These are phyloP conservation scores for Cylloceria caligata DNA, from an alignment of 2,888 invertebrate genomes.

Conservation along the genomic window DNA sequence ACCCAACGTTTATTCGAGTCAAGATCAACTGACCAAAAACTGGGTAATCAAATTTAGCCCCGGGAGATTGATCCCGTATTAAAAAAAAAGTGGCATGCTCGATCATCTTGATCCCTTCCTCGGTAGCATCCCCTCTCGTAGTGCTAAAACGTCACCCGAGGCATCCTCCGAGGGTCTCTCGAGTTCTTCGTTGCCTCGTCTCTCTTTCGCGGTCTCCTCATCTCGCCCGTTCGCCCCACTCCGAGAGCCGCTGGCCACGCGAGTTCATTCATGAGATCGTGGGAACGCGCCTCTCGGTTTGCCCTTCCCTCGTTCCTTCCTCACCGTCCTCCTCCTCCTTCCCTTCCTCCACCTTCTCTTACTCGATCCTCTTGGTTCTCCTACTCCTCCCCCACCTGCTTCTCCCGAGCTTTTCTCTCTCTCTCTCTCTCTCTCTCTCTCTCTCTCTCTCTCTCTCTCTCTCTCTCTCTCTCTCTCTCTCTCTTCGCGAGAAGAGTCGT, in stretches of 20 bases:
- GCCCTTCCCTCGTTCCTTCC: constrained; percentile 75
- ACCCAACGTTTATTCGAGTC: constrained; percentile 8
- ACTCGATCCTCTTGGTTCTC: constrained; percentile 52
- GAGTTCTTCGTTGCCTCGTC: constrained; percentile 15
- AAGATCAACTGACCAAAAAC: constrained; percentile 1
- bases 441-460: constrained; percentile 48
- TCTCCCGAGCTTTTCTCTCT: constrained; percentile 12
- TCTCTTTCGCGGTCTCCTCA: constrained; percentile 34
- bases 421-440: constrained; percentile 43
- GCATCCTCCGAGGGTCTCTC: constrained; percentile 45
- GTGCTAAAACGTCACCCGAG: constrained; percentile 25
- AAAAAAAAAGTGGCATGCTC: constrained; percentile 12
- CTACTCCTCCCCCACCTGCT: constrained; percentile 33
- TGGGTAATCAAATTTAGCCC: constrained; percentile 26
- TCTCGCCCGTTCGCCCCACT: constrained; percentile 73
- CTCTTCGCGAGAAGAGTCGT: constrained; percentile 59
- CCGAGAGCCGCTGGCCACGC: constrained; percentile 79
- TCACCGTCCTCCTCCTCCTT: constrained; percentile 51
- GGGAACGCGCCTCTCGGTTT: constrained; percentile 82
- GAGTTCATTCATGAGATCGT: constrained; percentile 85
- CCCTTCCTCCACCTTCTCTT: constrained; percentile 23
- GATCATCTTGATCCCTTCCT: background rate
- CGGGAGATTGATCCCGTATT: constrained; percentile 9
- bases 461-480: constrained; percentile 41
- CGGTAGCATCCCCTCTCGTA: constrained; percentile 16